These are phyloP conservation scores for Actinia equina DNA, from an alignment of 64 coral and sea anemone species.

Conservation along the genomic window DNA sequence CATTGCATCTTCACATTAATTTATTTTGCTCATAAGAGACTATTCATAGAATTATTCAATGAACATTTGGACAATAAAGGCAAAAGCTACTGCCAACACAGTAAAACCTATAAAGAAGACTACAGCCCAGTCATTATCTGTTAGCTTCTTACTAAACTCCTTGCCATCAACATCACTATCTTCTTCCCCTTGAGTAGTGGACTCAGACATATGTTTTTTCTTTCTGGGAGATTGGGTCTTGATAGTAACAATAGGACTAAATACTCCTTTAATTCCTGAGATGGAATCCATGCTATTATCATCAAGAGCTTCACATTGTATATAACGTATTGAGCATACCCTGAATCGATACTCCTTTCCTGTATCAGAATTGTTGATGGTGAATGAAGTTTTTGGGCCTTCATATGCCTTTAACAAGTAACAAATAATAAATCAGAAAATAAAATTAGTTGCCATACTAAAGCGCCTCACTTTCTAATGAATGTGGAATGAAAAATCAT, in stretches of 20 bases:
- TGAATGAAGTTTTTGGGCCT: slow-evolving; percentile 57
- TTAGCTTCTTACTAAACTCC: slow-evolving; percentile 31
- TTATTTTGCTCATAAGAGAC: neutral
- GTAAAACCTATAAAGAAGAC: slow-evolving; percentile 82
- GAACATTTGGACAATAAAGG: slow-evolving; percentile 58
- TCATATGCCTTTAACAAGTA: slow-evolving; percentile 56
- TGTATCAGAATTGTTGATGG: slow-evolving; percentile 19
- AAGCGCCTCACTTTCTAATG: no score
- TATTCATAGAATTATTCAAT: slow-evolving; percentile 49
- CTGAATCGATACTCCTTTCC: slow-evolving; percentile 70
- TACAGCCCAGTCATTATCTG: slow-evolving; percentile 85
- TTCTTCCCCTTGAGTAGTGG: slow-evolving; percentile 9
- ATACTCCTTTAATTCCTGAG: slow-evolving; percentile 58
- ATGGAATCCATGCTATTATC: slow-evolving; percentile 20
- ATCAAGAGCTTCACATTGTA: neutral
- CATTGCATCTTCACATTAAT: no score
- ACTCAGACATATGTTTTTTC: slow-evolving; percentile 58
- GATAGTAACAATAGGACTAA: slow-evolving; percentile 47
- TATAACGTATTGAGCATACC: slow-evolving; percentile 72
- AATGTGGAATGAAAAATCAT: neutral
- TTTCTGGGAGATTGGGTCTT: slow-evolving; percentile 36
- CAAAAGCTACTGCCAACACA: slow-evolving; percentile 46
- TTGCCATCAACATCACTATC: neutral
- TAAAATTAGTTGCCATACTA: neutral
- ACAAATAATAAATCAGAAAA: neutral